Base-by-base conservation (phyloP, 2,888 invertebrate genomes). In the Hypomecis punctinalis region DNA sequence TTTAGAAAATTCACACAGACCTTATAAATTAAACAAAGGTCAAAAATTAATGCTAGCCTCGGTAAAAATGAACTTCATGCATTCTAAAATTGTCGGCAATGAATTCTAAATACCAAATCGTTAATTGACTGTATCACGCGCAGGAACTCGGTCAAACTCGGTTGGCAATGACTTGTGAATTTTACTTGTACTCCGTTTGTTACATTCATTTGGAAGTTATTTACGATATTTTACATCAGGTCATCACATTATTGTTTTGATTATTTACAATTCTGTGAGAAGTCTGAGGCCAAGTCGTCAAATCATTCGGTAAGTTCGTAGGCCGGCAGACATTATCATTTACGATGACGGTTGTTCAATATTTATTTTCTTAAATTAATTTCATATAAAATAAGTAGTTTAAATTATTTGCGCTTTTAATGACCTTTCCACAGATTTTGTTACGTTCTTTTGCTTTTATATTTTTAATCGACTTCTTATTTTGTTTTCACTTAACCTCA, bases 61-160 rank as follows among this genome's bases (percentile, higher is more conserved):
- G 46, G 35, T 46, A 40, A 49, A 43, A 56, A 47, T 48, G 6
- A 23, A 36, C 56, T 56, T 56, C 35, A 54, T 37, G 39, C 56
- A 46, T 56, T 56, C 46, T 46, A 56, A 56, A 37, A 56, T 23
- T 10, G 10, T 13, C 37, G 56, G 56, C 57, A 57, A 48, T 40
- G 47, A 36, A 57, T 48, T 57, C 37, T 48, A 33, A 57, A 57
- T 57, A 57, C 11, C 39, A 47, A 57, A 40, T 48, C 39, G 33
- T 40, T 57, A 57, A 47, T 57, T 57, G 57, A 51, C 23, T 48
- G 57, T 33, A 48, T 57, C 47, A 57, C 39, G 57, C 39, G 36
- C 39, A 7, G 40, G 6, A 57, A 57, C 47, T 57, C 47, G 47
- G 47, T 54, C 54, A 54, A 35, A 45, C 5, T 8, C 35, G 35